These are phyloP conservation scores for Monopis laevigella DNA, from an alignment of 2,888 invertebrate species.

Conservation along the genomic window DNA sequence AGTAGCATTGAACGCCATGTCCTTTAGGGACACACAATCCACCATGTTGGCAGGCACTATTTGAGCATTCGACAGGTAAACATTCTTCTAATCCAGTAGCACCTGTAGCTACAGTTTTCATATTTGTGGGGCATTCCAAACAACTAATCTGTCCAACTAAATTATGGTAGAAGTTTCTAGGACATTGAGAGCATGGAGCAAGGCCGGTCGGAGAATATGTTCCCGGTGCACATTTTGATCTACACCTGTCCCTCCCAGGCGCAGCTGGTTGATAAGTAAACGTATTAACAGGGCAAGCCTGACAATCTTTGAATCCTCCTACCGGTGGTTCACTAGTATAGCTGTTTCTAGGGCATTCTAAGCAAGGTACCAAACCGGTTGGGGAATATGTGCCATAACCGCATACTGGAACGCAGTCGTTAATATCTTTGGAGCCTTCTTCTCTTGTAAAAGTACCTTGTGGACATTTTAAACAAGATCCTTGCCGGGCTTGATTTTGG, in stretches of 20 bases:
- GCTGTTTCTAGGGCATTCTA: slow-evolving; percentile 93
- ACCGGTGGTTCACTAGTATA: slow-evolving; percentile 88
- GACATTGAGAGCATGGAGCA: slow-evolving; percentile 93
- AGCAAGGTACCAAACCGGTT: slow-evolving; percentile 91
- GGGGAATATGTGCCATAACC: slow-evolving; percentile 96
- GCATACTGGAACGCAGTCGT: slow-evolving; percentile 92
- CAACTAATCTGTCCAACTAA: slow-evolving; percentile 85
- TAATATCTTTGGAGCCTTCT: slow-evolving; percentile 86
- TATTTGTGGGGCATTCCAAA: slow-evolving; percentile 89
- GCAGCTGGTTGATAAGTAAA: slow-evolving; percentile 94
- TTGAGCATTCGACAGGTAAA: slow-evolving; percentile 85
- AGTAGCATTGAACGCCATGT: slow-evolving; percentile 90
- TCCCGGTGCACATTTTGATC: slow-evolving; percentile 89
- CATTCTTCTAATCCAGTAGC: slow-evolving; percentile 88
- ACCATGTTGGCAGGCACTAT: slow-evolving; percentile 89
- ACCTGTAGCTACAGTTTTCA: slow-evolving; percentile 84
- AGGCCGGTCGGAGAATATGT: slow-evolving; percentile 93
- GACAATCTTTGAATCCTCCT: slow-evolving; percentile 93
- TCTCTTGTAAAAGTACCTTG: slow-evolving; percentile 92
- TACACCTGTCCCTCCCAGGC: slow-evolving; percentile 80
- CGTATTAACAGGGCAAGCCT: slow-evolving; percentile 88
- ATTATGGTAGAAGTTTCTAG: slow-evolving; percentile 91
- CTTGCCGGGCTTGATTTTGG: slow-evolving; percentile 92
- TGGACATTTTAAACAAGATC: slow-evolving; percentile 89
- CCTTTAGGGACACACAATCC: slow-evolving; percentile 91